Conservation (phyloP, 92 coral and sea anemone genomes). For the Parazoanthus atlanticus region DNA sequence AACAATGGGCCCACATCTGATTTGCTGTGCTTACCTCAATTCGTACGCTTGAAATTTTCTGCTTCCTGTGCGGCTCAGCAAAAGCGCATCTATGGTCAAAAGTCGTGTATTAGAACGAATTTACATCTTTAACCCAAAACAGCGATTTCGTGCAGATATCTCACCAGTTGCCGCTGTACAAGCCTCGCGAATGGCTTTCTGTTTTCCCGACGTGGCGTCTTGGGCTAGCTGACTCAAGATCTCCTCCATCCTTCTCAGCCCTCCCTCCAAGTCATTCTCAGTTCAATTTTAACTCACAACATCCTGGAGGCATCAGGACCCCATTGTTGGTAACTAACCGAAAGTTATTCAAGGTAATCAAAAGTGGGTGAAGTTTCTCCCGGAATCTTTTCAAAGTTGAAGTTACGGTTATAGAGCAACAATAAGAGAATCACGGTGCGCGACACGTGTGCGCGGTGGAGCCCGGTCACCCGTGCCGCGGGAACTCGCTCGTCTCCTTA, state of each 20-base stretch:
- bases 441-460: slow-evolving; percentile 73
- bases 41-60: slow-evolving; percentile 84
- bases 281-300: slow-evolving; percentile 12
- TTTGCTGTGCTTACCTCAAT: slow-evolving; percentile 69
- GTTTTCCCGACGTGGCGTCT: slow-evolving; percentile 98
- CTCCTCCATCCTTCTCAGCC: slow-evolving; percentile 78
- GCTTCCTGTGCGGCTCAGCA: slow-evolving; percentile 83
- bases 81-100: slow-evolving; percentile 75
- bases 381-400: slow-evolving; percentile 16
- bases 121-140: neutral
- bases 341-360: neutral
- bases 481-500: slow-evolving; percentile 26
- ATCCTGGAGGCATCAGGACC: neutral
- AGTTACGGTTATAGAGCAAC: slow-evolving; percentile 62
- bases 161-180: slow-evolving; percentile 95
- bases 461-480: slow-evolving; percentile 40
- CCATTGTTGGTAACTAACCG: neutral
- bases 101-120: neutral
- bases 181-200: slow-evolving; percentile 89
- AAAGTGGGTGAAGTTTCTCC: neutral
- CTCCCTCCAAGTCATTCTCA: slow-evolving; percentile 12
- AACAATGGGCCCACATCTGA: slow-evolving; percentile 48
- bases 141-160: slow-evolving; percentile 22
- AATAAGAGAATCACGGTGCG: slow-evolving; percentile 72
- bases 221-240: slow-evolving; percentile 80